Evolutionary conservation across 2,888 invertebrate genomes (phyloP), one percentile per base, ranked within the genome.

Genomic region (Mesochorus sp.): DNA sequence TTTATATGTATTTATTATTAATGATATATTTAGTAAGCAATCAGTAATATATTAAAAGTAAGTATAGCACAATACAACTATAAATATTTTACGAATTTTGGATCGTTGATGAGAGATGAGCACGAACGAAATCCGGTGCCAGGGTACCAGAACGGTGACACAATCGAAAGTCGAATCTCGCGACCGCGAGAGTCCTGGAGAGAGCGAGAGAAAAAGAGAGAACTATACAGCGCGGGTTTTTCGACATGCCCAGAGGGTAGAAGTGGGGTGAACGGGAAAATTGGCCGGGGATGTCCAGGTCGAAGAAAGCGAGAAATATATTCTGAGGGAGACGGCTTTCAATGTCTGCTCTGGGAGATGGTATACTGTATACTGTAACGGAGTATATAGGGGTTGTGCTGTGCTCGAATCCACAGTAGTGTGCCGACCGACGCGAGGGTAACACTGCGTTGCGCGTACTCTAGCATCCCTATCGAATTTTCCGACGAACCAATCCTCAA

Each of bases 351-450:
- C 21, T 21, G n/a, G 21, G 34, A 61, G 26, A 37, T 12, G 37
- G 34, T 37, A 49, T 51, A 66, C 51, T 21, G 64, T 37, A 5
- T 3, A 8, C 34, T 31, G 59, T 42, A 34, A 53, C 47, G 37
- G 62, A 59, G 64, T 70, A 39, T 14, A 49, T 62, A 26, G 64
- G 62, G 62, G 28, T 57, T 31, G 28, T 26, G 31, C 47, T 26
- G 79, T 78, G 79, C 80, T 67, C 78, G 59, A 79, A 77, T 71
- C 82, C 79, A 82, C 85, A 85, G 85, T 84, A 78, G 78, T 78
- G 83, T 81, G 81, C 80, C 81, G 82, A 75, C 81, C 64, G 73
- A 71, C 74, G 81, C 70, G 67, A 79, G 79, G 73, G 80, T 68
- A 64, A 73, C 66, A 78, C 39, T 59, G 72, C 66, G 66, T 34